Conservation (phyloP, 1,140 invertebrate genomes). For the Brachionus plicatilis region DNA sequence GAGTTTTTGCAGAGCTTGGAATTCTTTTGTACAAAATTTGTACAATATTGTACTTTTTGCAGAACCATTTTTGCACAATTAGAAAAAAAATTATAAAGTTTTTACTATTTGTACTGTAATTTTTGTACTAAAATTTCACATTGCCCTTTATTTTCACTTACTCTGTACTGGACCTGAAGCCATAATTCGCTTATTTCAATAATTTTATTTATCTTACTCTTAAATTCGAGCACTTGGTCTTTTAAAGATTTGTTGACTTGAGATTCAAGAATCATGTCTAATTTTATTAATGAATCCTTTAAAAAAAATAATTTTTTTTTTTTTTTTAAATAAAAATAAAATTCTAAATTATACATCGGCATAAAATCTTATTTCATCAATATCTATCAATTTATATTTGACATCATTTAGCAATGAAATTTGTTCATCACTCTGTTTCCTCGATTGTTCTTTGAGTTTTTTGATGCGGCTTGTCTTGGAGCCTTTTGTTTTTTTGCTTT, state of each 20-base stretch:
- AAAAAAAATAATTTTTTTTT: neutral
- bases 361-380: slow-evolving; percentile 53
- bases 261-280: slow-evolving; percentile 2
- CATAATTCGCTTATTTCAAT: slow-evolving; percentile 8
- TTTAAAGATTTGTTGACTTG: slow-evolving; percentile 3
- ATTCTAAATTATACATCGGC: neutral
- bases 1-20: too few species aligned
- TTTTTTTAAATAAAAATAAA: neutral
- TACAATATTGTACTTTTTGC: too few species aligned
- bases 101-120: too few species aligned
- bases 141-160: neutral
- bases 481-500: slow-evolving; percentile 8
- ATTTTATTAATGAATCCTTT: slow-evolving; percentile 13
- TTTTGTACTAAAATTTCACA: too few species aligned
- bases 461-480: slow-evolving; percentile 49
- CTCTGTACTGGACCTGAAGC: neutral
- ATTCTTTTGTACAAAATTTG: too few species aligned
- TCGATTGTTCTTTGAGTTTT: slow-evolving; percentile 44
- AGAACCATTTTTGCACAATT: too few species aligned
- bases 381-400: slow-evolving; percentile 50
- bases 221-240: neutral
- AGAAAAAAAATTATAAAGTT: too few species aligned
- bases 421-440: slow-evolving; percentile 43
- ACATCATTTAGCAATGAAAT: neutral
- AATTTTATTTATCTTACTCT: slow-evolving; percentile 17